Base-by-base conservation (phyloP, 2,797 vertebrate species). In the Morelia viridis region DNA sequence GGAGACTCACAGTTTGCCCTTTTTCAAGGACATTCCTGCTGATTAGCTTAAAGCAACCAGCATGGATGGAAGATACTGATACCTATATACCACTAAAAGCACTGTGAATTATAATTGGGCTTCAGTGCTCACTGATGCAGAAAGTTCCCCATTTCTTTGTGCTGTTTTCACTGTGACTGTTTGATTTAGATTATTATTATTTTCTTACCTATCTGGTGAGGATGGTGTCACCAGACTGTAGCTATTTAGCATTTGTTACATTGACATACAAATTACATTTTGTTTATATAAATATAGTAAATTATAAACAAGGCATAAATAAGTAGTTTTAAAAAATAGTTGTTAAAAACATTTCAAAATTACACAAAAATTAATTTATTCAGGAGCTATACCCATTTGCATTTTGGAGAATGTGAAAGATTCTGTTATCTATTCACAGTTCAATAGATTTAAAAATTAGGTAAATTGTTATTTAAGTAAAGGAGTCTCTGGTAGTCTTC, bases 381-480 rank as follows among this genome's bases (percentile, higher is more conserved):
- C 28, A 68, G 28, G 12, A 68, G n/a, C 15, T 28, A 17, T n/a
- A 68, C 7, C n/a, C 13, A 31, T 68, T 31, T 58, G 13, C 8
- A 35, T 57, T 22, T 86, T 86, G 24, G n/a, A 28, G 13, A 41
- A 46, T 22, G 15, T 31, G 17, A 53, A 89, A 19, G 12, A 24
- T n/a, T 76, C 53, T 35, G n/a, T 35, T 3, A 65, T 90, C 7
- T 12, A 1, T 13, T 61, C 28, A 26, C 41, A 83, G 50, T 17
- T 50, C 4, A 53, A 41, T 62, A 22, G 17, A 50, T 80, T 41
- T 46, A 83, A 60, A 80, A 61, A 64, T 9, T 64, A 28, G 80
- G 71, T 90, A 41, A 61, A 60, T 90, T 89, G 24, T 46, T n/a
- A 28, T 61, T 90, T 80, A 90, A 90, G 71, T 10, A 28, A 46